Percentiles rank a stretch among this genome's conserved stretches.
Evolutionary conservation across 1,140 invertebrate species (phyloP).

Genomic region (Subanguina moxae): DNA sequence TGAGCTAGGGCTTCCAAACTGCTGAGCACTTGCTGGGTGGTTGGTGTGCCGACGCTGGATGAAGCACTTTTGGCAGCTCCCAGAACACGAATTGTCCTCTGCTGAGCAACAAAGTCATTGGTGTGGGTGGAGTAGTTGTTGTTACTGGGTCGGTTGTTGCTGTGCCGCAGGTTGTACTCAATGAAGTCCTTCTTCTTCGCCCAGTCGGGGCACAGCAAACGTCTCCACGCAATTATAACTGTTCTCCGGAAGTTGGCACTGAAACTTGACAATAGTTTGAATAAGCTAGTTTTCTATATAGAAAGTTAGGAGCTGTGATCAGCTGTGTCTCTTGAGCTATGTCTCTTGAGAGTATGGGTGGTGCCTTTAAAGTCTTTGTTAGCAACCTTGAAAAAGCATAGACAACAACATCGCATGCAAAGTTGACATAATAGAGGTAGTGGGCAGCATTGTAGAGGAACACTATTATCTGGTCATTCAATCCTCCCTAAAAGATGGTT

Average conservation of each 20-base stretch:
- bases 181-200: neutral
- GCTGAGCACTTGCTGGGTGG: neutral
- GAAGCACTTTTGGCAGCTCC: neutral
- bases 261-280: constrained; percentile 26
- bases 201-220: constrained; percentile 34
- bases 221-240: constrained; percentile 46
- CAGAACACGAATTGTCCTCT: neutral
- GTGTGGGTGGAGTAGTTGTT: neutral
- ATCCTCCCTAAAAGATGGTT: constrained; percentile 12
- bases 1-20: neutral
- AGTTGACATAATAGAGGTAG: constrained; percentile 58
- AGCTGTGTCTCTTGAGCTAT: neutral
- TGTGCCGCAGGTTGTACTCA: constrained; percentile 1
- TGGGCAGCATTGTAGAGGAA: constrained; percentile 54
- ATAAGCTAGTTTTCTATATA: neutral
- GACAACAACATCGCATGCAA: constrained; percentile 55
- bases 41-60: neutral
- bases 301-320: neutral
- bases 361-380: too few relatives aligned
- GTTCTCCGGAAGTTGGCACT: constrained; percentile 57
- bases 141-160: neutral
- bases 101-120: neutral
- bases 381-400: constrained; percentile 57
- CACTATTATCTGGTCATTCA: constrained; percentile 26
- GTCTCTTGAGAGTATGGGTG: constrained; percentile 1